phyloP scores from a whole-genome alignment of 1,140 invertebrate species.

The Caenorhabditis remanei region DNA sequence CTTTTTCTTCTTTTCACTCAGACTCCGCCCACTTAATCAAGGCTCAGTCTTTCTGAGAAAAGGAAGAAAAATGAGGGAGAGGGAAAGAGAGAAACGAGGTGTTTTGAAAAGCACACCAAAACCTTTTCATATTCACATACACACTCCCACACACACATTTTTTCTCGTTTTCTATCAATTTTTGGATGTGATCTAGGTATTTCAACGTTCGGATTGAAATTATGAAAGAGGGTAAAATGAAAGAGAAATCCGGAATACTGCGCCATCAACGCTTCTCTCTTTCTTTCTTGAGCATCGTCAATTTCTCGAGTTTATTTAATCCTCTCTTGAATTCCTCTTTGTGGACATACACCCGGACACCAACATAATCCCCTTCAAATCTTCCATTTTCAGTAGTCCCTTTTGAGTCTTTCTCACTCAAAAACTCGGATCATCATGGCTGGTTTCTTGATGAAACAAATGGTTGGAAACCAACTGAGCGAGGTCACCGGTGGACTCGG shows the following conservation, averaged over 20 bases:
- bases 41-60: neutral
- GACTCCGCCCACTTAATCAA: constrained; percentile 22
- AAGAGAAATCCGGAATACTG: no score
- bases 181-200: no score
- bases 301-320: neutral
- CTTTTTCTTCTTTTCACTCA: neutral
- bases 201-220: no score
- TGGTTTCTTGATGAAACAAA: constrained; percentile 71
- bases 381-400: neutral
- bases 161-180: no score
- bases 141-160: neutral
- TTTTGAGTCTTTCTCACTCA: neutral
- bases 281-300: neutral
- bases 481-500: constrained; percentile 74
- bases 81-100: neutral
- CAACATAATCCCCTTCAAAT: no score
- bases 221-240: no score
- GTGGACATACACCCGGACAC: neutral
- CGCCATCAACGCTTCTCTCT: no score
- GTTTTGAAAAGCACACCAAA: neutral
- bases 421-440: constrained; percentile 56
- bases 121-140: constrained; percentile 12
- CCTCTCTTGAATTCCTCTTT: neutral
- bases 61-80: no score
- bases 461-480: constrained; percentile 75